Evolutionary conservation across 2,797 vertebrate genomes (phyloP).

Genomic region (Paratrypauchen microcephalus): DNA sequence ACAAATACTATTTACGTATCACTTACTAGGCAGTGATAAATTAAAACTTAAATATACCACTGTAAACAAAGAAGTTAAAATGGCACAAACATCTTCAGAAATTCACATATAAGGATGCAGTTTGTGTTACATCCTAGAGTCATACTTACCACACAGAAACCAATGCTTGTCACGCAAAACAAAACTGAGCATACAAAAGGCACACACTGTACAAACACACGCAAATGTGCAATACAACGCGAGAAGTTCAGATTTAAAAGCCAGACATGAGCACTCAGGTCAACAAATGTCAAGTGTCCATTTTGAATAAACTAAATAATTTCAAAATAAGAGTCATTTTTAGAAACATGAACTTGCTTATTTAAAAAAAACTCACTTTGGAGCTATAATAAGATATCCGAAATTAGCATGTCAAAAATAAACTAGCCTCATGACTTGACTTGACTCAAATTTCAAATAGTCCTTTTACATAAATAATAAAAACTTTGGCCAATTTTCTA

Average conservation of each 20-base stretch:
- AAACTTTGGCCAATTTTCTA: conserved; percentile 1
- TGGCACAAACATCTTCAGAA: conserved; percentile 45
- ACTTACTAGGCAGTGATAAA: conserved; percentile 45
- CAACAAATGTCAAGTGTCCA: conserved; percentile 23
- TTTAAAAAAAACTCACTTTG: background rate
- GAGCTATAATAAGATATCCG: background rate
- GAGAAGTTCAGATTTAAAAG: conserved; percentile 41
- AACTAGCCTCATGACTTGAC: background rate
- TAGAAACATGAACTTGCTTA: background rate
- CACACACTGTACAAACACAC: conserved; percentile 25
- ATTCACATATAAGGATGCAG: conserved; percentile 62
- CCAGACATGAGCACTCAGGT: conserved; percentile 43
- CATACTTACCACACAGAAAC: conserved; percentile 17
- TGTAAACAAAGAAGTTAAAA: conserved; percentile 59
- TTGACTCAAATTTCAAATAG: background rate
- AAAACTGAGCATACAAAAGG: conserved; percentile 19
- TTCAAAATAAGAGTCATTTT: conserved; percentile 4
- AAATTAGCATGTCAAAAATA: background rate
- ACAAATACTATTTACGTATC: conserved; percentile 45
- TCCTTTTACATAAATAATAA: background rate
- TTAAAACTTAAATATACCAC: conserved; percentile 55
- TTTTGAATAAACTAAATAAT: conserved; percentile 4
- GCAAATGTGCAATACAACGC: conserved; percentile 62
- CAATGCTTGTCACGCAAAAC: conserved; percentile 19
- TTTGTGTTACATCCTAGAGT: conserved; percentile 20